These are phyloP conservation scores for Phoxinus phoxinus DNA, from an alignment of 2,113 vertebrate species.

Conservation along the genomic window DNA sequence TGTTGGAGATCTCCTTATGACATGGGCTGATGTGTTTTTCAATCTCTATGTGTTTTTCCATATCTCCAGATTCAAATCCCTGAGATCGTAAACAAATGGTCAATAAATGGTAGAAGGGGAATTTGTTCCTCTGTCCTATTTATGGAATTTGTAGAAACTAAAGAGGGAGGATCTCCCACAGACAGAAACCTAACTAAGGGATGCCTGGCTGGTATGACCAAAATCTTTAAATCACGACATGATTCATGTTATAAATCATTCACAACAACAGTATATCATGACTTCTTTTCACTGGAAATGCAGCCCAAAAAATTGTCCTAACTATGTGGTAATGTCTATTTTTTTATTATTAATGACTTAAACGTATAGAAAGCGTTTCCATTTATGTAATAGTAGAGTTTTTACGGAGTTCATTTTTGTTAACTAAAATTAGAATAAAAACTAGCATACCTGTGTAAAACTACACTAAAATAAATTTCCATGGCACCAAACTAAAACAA, in stretches of 20 bases:
- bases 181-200: neutral
- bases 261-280: neutral
- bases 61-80: slow-evolving; percentile 32
- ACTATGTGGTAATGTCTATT: neutral
- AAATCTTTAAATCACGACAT: too few relatives aligned
- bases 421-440: neutral
- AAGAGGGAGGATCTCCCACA: neutral
- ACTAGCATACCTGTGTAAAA: neutral
- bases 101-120: neutral
- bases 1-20: slow-evolving; percentile 25
- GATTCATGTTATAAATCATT: neutral
- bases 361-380: neutral
- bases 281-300: neutral
- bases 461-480: neutral
- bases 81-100: neutral
- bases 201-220: neutral
- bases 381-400: neutral
- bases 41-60: neutral
- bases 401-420: neutral
- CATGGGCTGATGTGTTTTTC: neutral
- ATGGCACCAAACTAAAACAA: neutral
- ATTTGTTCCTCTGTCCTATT: neutral
- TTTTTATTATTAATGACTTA: neutral
- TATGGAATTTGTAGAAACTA: neutral
- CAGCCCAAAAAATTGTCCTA: neutral